Percentiles rank a stretch among this genome's conserved stretches.
These are phyloP conservation scores for Scaptomyza flava DNA, from an alignment of 2,888 invertebrate species.

Conservation along the genomic window DNA sequence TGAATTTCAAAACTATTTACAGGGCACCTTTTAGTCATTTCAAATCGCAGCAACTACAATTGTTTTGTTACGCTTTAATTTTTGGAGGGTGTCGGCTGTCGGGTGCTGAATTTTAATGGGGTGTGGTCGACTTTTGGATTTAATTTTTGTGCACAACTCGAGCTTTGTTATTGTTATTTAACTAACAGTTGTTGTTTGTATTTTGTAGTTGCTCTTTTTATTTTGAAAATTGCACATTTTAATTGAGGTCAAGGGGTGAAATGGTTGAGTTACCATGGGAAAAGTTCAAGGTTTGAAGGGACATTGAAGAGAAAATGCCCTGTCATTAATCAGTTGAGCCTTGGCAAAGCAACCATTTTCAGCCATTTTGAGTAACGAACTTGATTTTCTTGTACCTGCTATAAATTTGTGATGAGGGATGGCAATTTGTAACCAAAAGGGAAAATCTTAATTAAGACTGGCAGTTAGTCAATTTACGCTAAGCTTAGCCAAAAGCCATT, in stretches of 20 bases:
- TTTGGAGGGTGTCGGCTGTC: conserved; percentile 14
- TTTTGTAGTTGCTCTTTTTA: conserved; percentile 24
- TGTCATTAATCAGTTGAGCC: conserved; percentile 36
- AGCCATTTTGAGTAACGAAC: conserved; percentile 8
- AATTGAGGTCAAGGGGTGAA: conserved; percentile 62
- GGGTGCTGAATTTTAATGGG: conserved; percentile 8
- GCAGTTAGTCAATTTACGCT: not conserved
- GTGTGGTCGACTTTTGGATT: conserved; percentile 29
- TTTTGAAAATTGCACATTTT: conserved; percentile 38
- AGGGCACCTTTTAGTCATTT: not conserved
- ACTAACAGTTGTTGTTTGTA: not conserved
- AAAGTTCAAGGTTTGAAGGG: conserved; percentile 47
- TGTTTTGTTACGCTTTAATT: conserved; percentile 19
- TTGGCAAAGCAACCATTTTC: conserved; percentile 13
- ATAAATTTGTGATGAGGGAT: not conserved
- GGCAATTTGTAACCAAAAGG: not conserved
- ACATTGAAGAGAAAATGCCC: conserved; percentile 16
- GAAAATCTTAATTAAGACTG: not conserved
- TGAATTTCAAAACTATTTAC: not conserved
- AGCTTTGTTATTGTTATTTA: conserved; percentile 2
- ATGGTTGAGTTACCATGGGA: conserved; percentile 36
- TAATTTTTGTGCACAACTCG: conserved; percentile 18
- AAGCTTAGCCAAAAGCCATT: not conserved
- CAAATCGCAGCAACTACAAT: not conserved
- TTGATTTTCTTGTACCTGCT: not conserved